Evolutionary conservation across 2,113 vertebrate genomes (phyloP), one percentile per base, ranked within the genome.

Genomic region (Aptenodytes forsteri): DNA sequence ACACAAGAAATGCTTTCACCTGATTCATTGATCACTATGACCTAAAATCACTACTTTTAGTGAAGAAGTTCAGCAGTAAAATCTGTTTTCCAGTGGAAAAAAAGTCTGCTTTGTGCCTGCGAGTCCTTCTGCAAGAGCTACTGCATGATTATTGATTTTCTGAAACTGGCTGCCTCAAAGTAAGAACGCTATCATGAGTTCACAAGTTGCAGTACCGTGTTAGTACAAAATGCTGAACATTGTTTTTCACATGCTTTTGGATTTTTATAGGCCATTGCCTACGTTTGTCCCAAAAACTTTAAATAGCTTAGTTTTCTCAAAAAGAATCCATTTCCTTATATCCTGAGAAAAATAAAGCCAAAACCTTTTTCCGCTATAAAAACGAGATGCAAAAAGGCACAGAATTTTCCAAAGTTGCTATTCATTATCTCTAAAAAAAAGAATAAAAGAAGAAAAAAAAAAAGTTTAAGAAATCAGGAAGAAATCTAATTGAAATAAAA

Each of bases 111-210:
- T 84, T 83, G 44, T 91, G 66, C 91, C 89, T 85, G 26, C 27
- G 27, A 92, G 83, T 91, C 46, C 46, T 94, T 85, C 66, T 89
- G 46, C 49, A 73, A 80, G n/a, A 90, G 38, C 62, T 80, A n/a
- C 83, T 88, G 62, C 49, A 69, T 77, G 54, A 91, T 83, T 94
- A 94, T 96, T 95, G 91, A 95, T 97, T 95, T 96, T 85, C 84
- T 86, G 90, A 83, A 84, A 38, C 66, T 16, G 55, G 34, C 42
- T 93, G 73, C 62, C 87, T 89, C 44, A 72, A 64, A 92, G 66
- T 93, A 29, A 81, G 42, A 75, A 87, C 62, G 30, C 30, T 89
- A 46, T 85, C 87, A 79, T 18, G 19, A 69, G 65, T 65, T 94
- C 94, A 95, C 73, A 76, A 79, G 66, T 83, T 87, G 59, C 77